Evolutionary conservation across 1,140 invertebrate genomes (phyloP).

Genomic region (Drosophila sulfurigaster): DNA sequence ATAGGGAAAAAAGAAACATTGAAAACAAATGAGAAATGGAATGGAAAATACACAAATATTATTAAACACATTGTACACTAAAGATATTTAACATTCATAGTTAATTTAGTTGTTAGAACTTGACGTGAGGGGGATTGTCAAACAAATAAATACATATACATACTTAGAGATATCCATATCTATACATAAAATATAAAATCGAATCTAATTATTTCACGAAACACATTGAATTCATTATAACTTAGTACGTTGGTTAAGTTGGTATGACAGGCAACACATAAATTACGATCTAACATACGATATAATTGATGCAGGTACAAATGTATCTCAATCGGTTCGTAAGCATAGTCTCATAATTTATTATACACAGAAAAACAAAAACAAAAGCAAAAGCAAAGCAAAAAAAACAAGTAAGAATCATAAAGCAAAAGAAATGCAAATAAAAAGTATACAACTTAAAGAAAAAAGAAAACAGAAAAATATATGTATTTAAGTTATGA

Average conservation of each 20-base stretch:
- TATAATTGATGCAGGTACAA: conserved; percentile 57
- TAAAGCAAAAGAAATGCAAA: conserved; percentile 49
- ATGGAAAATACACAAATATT: conserved; percentile 12
- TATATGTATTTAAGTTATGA: conserved; percentile 83
- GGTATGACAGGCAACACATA: conserved; percentile 41
- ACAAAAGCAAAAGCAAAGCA: conserved; percentile 30
- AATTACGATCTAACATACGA: conserved; percentile 46
- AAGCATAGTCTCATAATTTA: conserved; percentile 81
- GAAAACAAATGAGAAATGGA: conserved; percentile 7
- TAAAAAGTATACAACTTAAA: conserved; percentile 55
- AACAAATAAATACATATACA: conserved; percentile 28
- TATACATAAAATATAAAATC: conserved; percentile 32
- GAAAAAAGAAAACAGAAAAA: conserved; percentile 53
- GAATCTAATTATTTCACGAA: conserved; percentile 43
- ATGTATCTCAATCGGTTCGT: conserved; percentile 70
- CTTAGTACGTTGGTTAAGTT: conserved; percentile 44
- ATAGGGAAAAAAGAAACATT: conserved; percentile 29
- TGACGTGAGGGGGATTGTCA: conserved; percentile 44
- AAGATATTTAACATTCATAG: conserved; percentile 74
- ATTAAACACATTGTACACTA: conserved; percentile 19
- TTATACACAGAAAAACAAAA: conserved; percentile 57
- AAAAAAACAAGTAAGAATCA: conserved; percentile 28
- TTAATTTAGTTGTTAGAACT: conserved; percentile 72
- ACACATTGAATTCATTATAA: conserved; percentile 42
- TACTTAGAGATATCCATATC: conserved; percentile 2